These are phyloP conservation scores for Philopotamus ludificatus DNA, from an alignment of 1,140 invertebrate genomes.

Conservation along the genomic window DNA sequence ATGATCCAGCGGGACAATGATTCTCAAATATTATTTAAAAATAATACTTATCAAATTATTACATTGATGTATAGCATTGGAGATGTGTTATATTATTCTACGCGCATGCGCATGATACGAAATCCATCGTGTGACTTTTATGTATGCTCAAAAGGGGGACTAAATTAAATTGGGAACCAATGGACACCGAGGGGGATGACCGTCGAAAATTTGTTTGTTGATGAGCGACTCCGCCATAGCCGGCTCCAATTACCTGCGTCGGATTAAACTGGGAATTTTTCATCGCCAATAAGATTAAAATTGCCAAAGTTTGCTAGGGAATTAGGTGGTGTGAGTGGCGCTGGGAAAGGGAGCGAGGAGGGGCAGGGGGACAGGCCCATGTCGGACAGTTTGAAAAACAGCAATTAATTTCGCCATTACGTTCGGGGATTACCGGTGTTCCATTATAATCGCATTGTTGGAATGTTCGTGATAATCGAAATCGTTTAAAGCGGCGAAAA, in stretches of 20 bases:
- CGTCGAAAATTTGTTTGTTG: slow-evolving; percentile 18
- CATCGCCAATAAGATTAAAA: slow-evolving; percentile 16
- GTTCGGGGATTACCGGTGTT: background rate
- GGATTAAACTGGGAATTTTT: slow-evolving; percentile 19
- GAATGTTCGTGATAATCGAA: background rate
- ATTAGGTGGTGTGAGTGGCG: background rate
- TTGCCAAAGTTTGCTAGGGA: slow-evolving; percentile 9
- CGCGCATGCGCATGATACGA: too few species aligned
- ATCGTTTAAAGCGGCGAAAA: background rate
- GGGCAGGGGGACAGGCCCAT: background rate
- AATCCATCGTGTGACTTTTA: too few species aligned
- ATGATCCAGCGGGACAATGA: background rate
- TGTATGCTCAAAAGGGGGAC: background rate
- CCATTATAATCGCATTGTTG: background rate
- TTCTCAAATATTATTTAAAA: background rate
- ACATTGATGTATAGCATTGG: too few species aligned
- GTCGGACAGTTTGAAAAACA: slow-evolving; percentile 15
- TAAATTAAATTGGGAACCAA: background rate
- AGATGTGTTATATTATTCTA: too few species aligned
- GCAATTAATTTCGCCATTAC: slow-evolving; percentile 13
- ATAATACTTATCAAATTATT: background rate
- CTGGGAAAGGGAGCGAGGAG: background rate
- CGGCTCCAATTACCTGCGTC: slow-evolving; percentile 8
- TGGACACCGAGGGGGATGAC: background rate
- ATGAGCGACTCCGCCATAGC: background rate